Conservation (phyloP, 2,888 invertebrate genomes). For the Carcina quercana region DNA sequence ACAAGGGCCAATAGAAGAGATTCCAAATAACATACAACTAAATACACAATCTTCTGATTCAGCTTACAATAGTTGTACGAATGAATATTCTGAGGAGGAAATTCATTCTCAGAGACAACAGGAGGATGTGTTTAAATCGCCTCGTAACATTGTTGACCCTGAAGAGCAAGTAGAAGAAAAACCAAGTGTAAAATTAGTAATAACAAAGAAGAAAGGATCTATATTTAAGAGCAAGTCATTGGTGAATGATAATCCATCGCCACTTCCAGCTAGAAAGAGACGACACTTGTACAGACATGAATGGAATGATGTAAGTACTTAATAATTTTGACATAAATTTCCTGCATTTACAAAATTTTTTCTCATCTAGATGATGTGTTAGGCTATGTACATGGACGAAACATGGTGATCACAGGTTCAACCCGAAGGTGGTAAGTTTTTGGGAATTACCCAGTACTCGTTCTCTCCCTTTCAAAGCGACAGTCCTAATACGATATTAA, state of each 20-base stretch:
- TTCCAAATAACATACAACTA: slow-evolving; percentile 39
- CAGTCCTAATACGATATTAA: no score
- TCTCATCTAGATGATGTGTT: no score
- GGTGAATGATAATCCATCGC: slow-evolving; percentile 75
- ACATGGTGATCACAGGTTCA: no score
- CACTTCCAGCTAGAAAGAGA: slow-evolving; percentile 78
- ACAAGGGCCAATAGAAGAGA: slow-evolving; percentile 36
- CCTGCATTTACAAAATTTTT: no score
- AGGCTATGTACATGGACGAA: no score
- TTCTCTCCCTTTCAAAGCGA: no score
- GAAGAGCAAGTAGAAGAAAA: slow-evolving; percentile 62
- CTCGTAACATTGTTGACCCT: slow-evolving; percentile 41
- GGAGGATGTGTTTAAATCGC: slow-evolving; percentile 66
- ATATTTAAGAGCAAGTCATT: slow-evolving; percentile 90
- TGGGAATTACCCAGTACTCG: no score
- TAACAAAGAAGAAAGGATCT: slow-evolving; percentile 89
- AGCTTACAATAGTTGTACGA: slow-evolving; percentile 62
- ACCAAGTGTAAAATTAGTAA: slow-evolving; percentile 79
- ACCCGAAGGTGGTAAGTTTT: no score
- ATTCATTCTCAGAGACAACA: slow-evolving; percentile 46
- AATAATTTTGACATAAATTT: neutral
- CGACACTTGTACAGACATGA: slow-evolving; percentile 91
- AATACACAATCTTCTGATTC: slow-evolving; percentile 57
- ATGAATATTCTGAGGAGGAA: slow-evolving; percentile 61
- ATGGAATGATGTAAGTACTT: slow-evolving; percentile 83